A percentile compares a stretch with the other conserved stretches of the same genome.
phyloP scores from a whole-genome alignment of 2,888 invertebrate genomes.

The Euplagia quadripunctaria region DNA sequence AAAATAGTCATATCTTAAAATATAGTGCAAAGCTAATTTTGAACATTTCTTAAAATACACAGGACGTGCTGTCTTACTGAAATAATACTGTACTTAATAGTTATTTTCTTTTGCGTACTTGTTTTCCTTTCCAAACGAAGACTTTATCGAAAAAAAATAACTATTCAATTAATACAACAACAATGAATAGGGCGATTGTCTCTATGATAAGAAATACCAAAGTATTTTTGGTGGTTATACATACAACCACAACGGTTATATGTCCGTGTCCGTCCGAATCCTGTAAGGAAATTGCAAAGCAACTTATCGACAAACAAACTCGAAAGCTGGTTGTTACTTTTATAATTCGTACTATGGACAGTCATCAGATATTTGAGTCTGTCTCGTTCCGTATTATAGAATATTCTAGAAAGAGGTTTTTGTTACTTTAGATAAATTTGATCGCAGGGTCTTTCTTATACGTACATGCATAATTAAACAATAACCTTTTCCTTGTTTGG shows the following conservation, averaged over 20 bases:
- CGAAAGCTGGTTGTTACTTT: too few relatives aligned
- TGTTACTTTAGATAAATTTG: neutral
- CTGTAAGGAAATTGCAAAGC: too few relatives aligned
- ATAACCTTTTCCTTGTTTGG: constrained; percentile 10
- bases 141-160: neutral
- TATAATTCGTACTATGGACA: too few relatives aligned
- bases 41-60: neutral
- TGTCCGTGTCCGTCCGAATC: too few relatives aligned
- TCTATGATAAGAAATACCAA: too few relatives aligned
- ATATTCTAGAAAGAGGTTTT: neutral
- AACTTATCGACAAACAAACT: too few relatives aligned
- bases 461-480: neutral
- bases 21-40: too few relatives aligned
- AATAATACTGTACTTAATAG: neutral
- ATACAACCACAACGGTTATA: too few relatives aligned
- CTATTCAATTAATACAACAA: neutral
- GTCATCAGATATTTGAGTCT: neutral
- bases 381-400: neutral
- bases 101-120: too few relatives aligned
- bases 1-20: too few relatives aligned
- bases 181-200: too few relatives aligned
- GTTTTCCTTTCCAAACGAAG: neutral
- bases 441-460: neutral
- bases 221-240: too few relatives aligned
- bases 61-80: neutral